Evolutionary conservation across 2,888 invertebrate genomes (phyloP), one percentile per base, ranked within the genome.

Genomic region (Penaeus monodon): DNA sequence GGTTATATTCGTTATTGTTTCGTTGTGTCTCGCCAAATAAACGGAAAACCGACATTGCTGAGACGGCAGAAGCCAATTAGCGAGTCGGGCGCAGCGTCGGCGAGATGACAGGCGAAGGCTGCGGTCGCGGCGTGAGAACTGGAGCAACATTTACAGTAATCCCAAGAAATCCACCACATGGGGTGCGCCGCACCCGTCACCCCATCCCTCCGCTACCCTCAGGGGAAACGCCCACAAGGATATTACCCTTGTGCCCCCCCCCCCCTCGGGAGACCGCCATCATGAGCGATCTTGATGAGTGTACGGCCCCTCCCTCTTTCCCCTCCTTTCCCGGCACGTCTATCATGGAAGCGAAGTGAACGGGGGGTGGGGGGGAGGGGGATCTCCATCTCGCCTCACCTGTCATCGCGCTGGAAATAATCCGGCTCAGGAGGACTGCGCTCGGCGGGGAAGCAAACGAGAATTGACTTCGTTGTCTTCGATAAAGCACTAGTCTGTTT

Each of bases 231-330:
- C 27, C 29, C 81, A 74, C 33, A 74, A 33, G 24, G 38, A 38
- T 38, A 74, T 74, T 29, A 24, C 29, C 74, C 74, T 24, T 38
- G 20, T 17, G 1, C 1, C 74, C 33, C 24, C 29, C 20, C 63
- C 17, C 64, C 38, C 64, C 82, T 44, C 38, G 64, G 33, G 22
- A 73, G n/a, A 29, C 33, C 33, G 64, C 85, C 83, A n/a, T 70
- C 83, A 83, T 83, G 74, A 83, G 74, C 33, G 29, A 29, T 33
- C 17, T 57, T 57, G 57, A 57, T 57, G 57, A 57, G 57, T 57
- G 57, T 57, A 57, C 57, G 57, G 57, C 2, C 70, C 70, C 70
- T 2, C 2, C 70, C 70, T n/a, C 70, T 2, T 29, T n/a, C 24
- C 33, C 38, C 38, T 29, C n/a, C 66, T 38, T 24, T 57, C 68